A percentile compares a stretch with the other conserved stretches of the same genome.
Conservation (phyloP, 2,888 invertebrate species). For the Nudaria mundana region DNA sequence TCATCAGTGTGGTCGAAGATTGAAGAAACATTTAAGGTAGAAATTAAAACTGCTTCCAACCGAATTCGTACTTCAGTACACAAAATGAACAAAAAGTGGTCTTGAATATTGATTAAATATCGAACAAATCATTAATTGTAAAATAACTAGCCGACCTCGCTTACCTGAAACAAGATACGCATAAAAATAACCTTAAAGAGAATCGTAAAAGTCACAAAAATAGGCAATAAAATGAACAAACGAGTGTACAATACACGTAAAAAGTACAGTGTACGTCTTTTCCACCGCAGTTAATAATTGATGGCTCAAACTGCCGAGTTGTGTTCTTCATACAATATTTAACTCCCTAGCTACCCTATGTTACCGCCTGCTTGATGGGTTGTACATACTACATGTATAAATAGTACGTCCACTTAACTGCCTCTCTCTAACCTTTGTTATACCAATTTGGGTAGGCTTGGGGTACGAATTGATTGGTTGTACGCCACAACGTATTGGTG, state of each 20-base stretch:
- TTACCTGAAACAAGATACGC: slow-evolving; percentile 34
- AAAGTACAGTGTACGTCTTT: slow-evolving; percentile 65
- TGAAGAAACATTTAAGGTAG: too few relatives aligned
- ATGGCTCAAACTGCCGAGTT: slow-evolving; percentile 79
- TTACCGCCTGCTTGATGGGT: slow-evolving; percentile 67
- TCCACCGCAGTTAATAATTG: slow-evolving; percentile 75
- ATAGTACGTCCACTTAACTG: slow-evolving; percentile 41
- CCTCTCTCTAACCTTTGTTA: slow-evolving; percentile 45
- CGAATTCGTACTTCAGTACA: too few relatives aligned
- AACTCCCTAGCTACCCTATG: slow-evolving; percentile 67
- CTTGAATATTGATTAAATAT: slow-evolving; percentile 15
- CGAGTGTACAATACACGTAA: slow-evolving; percentile 69
- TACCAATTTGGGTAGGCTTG: slow-evolving; percentile 42
- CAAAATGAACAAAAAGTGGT: slow-evolving; percentile 11
- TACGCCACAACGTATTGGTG: slow-evolving; percentile 34
- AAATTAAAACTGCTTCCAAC: too few relatives aligned
- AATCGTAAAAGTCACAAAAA: slow-evolving; percentile 68
- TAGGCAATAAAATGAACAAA: slow-evolving; percentile 66
- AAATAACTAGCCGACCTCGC: slow-evolving; percentile 31
- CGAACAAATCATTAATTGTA: slow-evolving; percentile 24
- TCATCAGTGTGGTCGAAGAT: too few relatives aligned
- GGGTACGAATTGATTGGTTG: slow-evolving; percentile 46
- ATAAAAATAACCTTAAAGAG: slow-evolving; percentile 62
- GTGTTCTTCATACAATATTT: slow-evolving; percentile 79
- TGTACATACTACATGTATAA: slow-evolving; percentile 42